Percentiles rank a stretch among this genome's conserved stretches.
phyloP scores from a whole-genome alignment of 2,888 invertebrate genomes.

The Lamellibrachia satsuma region DNA sequence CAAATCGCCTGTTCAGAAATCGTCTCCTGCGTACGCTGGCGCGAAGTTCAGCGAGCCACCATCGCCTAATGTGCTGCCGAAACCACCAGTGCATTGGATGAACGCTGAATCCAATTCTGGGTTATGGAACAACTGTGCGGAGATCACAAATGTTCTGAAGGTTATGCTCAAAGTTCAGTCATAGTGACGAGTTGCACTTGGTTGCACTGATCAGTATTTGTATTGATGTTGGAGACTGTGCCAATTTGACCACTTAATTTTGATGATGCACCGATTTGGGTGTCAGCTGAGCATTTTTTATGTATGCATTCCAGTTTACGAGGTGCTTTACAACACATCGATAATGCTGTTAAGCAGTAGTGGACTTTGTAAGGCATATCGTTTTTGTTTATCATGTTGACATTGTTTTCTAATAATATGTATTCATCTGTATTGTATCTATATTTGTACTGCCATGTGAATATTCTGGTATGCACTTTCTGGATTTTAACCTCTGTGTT shows the following conservation, averaged over 20 bases:
- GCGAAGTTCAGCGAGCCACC: constrained; percentile 86
- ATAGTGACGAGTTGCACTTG: constrained; percentile 22
- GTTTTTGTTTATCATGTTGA: constrained; percentile 13
- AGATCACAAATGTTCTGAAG: constrained; percentile 60
- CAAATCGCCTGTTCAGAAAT: not conserved
- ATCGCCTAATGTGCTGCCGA: constrained; percentile 80
- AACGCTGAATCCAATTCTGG: constrained; percentile 33
- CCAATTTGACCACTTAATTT: constrained; percentile 14
- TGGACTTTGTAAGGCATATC: constrained; percentile 11
- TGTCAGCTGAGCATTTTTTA: constrained; percentile 17
- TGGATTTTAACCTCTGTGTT: not conserved
- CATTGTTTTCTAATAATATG: not conserved
- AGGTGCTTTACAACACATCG: constrained; percentile 12
- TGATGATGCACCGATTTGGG: constrained; percentile 13
- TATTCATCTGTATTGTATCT: constrained; percentile 6
- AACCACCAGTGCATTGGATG: constrained; percentile 84
- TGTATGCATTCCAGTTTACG: constrained; percentile 12
- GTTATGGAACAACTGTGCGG: constrained; percentile 34
- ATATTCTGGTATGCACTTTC: constrained; percentile 5
- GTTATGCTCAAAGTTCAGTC: constrained; percentile 59
- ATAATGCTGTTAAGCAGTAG: constrained; percentile 17
- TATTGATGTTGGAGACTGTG: constrained; percentile 11
- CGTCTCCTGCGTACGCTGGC: constrained; percentile 70
- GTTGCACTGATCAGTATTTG: constrained; percentile 11
- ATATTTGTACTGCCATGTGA: not conserved